A percentile compares a stretch with the other conserved stretches of the same genome.
phyloP scores from a whole-genome alignment of 2,888 invertebrate species.

The Piscicola geometra region DNA sequence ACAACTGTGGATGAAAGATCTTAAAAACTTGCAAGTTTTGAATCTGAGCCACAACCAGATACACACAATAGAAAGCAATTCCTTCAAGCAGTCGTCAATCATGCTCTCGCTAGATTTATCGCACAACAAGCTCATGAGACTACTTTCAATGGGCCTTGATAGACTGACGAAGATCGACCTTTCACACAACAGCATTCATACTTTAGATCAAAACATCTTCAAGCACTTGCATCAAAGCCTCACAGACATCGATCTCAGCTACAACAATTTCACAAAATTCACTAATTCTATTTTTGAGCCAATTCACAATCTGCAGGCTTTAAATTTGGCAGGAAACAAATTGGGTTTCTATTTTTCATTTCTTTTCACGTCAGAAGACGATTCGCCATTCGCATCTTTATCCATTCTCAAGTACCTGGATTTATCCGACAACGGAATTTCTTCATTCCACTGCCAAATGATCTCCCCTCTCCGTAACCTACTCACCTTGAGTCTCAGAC shows the following conservation, averaged over 20 bases:
- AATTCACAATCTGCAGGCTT: conserved; percentile 32
- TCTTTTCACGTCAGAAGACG: not conserved
- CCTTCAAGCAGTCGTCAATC: conserved; percentile 29
- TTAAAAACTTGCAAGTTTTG: conserved; percentile 35
- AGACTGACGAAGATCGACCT: conserved; percentile 35
- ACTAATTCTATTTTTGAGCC: conserved; percentile 9
- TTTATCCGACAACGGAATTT: conserved; percentile 33
- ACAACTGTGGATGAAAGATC: conserved; percentile 28
- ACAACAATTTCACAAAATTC: conserved; percentile 35
- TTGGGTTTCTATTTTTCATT: conserved; percentile 17
- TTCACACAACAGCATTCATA: conserved; percentile 34
- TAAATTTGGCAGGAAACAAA: conserved; percentile 36
- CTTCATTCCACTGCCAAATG: conserved; percentile 25
- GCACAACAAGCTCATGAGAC: conserved; percentile 31
- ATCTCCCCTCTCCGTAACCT: conserved; percentile 32
- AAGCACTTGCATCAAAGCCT: conserved; percentile 26
- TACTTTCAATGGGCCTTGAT: conserved; percentile 27
- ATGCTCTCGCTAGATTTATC: conserved; percentile 39
- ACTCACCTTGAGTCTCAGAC: conserved; percentile 39
- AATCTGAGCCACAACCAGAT: conserved; percentile 40
- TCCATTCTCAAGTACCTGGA: conserved; percentile 35
- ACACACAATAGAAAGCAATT: conserved; percentile 28
- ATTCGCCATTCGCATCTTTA: conserved; percentile 32
- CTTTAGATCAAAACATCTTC: conserved; percentile 29
- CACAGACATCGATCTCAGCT: conserved; percentile 37